These are phyloP conservation scores for Rhopalosiphum maidis DNA, from an alignment of 1,140 invertebrate species.

Conservation along the genomic window DNA sequence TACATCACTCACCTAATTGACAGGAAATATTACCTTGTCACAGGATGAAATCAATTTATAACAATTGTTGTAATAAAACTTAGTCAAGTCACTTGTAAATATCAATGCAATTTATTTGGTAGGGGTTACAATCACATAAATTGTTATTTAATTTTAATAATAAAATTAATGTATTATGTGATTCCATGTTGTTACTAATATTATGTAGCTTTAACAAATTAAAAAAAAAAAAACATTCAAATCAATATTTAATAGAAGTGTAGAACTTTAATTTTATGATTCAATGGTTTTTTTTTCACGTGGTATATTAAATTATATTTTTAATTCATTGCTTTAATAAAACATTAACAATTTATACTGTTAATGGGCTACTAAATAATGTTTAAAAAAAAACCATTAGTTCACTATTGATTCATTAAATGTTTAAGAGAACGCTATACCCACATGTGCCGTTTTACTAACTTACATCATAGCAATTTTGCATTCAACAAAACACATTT, in stretches of 20 bases:
- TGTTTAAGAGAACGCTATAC: too few species aligned
- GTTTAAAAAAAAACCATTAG: too few species aligned
- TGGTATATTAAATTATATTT: too few species aligned
- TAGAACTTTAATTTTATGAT: too few species aligned
- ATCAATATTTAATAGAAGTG: too few species aligned
- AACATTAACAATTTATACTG: neutral
- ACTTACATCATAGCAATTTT: too few species aligned
- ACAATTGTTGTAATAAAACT: neutral
- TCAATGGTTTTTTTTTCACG: too few species aligned
- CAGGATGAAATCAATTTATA: constrained; percentile 19
- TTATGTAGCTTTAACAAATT: neutral
- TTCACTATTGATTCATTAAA: too few species aligned
- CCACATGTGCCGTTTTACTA: too few species aligned
- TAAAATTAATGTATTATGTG: neutral
- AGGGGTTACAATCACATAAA: neutral
- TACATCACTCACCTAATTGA: neutral
- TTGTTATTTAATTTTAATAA: neutral
- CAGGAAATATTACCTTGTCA: neutral
- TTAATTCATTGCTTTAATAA: neutral
- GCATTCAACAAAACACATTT: too few species aligned
- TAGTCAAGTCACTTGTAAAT: neutral
- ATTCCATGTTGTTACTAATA: too few species aligned
- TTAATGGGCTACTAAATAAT: neutral
- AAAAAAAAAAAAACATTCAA: too few species aligned
- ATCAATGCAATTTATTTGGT: neutral